Base-by-base conservation (phyloP, 2,888 invertebrate genomes). In the Cephus nigrinus region DNA sequence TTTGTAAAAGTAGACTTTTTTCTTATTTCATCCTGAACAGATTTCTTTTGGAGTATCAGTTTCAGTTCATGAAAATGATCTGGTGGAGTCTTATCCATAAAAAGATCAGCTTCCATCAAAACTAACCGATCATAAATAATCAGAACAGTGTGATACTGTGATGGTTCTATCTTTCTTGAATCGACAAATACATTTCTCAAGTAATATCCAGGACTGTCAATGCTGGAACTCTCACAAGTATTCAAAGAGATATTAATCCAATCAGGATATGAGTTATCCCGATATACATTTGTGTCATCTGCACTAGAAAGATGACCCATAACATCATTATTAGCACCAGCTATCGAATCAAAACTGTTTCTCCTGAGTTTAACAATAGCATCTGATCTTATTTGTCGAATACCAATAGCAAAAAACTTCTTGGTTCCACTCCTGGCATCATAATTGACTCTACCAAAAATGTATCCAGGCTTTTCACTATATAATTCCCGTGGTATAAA, bases 1-100 rank as follows among this genome's bases (percentile, higher is more conserved):
- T 69, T 80, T 1, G 73, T 80, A 3, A 85, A 77, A 40, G 74
- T 84, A 4, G 85, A 82, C 74, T 84, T 87, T 4, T 77, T 80
- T 12, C 79, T 80, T 2, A 83, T 76, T 23, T 82, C 84, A 40
- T 82, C 84, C 68, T 87, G 84, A 1, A 83, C 74, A 12, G 79
- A 75, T 68, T 86, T 84, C 32, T 78, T 82, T 75, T 89, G 88
- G n/a, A 90, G 74, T 11, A 89, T 85, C 40, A 85, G 83, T 75
- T 87, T 88, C 23, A 91, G 78, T 72, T 90, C 89, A 12, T 86
- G 86, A 82, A 91, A 91, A 79, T 91, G 88, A 82, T 90, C 86
- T 4, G 84, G 84, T 4, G 85, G 35, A 31, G 82, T 74, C 35
- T 80, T 83, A 23, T 82, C 80, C 33, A 79, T 75, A 30, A 89